These are phyloP conservation scores for Aegotheles bennettii DNA, from an alignment of 2,113 vertebrate genomes.

Conservation along the genomic window DNA sequence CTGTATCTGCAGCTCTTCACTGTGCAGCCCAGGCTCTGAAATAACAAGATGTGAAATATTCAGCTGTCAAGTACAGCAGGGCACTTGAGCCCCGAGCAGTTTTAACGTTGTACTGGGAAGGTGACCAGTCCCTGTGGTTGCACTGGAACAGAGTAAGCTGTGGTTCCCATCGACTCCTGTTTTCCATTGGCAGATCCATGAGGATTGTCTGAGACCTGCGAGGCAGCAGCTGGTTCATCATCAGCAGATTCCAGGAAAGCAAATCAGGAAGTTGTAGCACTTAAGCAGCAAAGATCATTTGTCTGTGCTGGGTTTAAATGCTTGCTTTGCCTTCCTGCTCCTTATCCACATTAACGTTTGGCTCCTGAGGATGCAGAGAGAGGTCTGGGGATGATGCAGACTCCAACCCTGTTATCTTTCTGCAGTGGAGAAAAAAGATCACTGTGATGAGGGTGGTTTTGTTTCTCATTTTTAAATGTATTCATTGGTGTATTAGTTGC, in stretches of 20 bases:
- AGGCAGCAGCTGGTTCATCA: background rate
- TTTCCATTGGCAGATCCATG: accelerated
- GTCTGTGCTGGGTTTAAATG: background rate
- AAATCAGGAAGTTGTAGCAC: background rate
- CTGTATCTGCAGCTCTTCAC: background rate
- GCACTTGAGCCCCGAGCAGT: background rate
- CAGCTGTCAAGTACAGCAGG: background rate
- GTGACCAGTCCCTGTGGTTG: too few species aligned
- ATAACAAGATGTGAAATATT: background rate
- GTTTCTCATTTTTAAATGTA: background rate
- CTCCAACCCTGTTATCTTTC: background rate
- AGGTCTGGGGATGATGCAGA: background rate
- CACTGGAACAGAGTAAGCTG: accelerated
- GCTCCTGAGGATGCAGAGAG: background rate
- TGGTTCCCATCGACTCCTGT: accelerated
- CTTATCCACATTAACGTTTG: accelerated
- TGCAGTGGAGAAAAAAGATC: background rate
- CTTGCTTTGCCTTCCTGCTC: background rate
- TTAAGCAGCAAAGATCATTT: accelerated
- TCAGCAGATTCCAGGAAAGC: background rate
- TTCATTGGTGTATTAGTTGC: background rate
- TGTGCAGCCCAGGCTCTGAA: background rate
- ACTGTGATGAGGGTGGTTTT: too few species aligned
- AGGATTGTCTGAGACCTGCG: background rate
- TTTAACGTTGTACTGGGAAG: background rate